Percentiles rank a stretch among this genome's conserved stretches.
Evolutionary conservation across 2,888 invertebrate species (phyloP).

Genomic region (Tipula unca): DNA sequence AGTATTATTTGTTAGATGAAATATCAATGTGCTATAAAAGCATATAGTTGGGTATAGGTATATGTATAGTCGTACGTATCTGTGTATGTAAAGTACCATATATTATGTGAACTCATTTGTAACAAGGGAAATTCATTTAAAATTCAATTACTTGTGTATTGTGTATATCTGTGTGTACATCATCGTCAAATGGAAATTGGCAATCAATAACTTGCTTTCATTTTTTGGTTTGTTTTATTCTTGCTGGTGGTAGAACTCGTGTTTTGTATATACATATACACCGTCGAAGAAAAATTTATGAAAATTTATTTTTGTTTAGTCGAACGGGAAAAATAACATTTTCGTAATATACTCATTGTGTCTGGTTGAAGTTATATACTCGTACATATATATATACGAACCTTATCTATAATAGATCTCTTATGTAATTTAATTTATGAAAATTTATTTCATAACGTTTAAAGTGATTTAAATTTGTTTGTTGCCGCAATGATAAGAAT

Average conservation of each 20-base stretch:
- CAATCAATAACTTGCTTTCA: not conserved
- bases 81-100: not conserved
- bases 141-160: not conserved
- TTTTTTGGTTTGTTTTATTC: not conserved
- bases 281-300: not conserved
- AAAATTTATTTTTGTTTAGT: not conserved
- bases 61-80: not conserved
- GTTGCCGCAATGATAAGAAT: not conserved
- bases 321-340: not conserved
- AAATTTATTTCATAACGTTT: not conserved
- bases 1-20: not conserved
- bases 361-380: not conserved
- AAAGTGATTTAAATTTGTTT: not conserved
- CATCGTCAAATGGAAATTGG: not conserved
- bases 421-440: not conserved
- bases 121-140: not conserved
- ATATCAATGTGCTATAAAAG: not conserved
- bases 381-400: not conserved
- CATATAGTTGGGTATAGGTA: not conserved
- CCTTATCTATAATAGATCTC: not conserved
- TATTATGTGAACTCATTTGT: not conserved
- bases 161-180: not conserved
- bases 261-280: not conserved
- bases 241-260: not conserved
- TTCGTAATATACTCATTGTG: not conserved